Evolutionary conservation across 64 coral and sea anemone species (phyloP).

Genomic region (Catalaphyllia jardinei): DNA sequence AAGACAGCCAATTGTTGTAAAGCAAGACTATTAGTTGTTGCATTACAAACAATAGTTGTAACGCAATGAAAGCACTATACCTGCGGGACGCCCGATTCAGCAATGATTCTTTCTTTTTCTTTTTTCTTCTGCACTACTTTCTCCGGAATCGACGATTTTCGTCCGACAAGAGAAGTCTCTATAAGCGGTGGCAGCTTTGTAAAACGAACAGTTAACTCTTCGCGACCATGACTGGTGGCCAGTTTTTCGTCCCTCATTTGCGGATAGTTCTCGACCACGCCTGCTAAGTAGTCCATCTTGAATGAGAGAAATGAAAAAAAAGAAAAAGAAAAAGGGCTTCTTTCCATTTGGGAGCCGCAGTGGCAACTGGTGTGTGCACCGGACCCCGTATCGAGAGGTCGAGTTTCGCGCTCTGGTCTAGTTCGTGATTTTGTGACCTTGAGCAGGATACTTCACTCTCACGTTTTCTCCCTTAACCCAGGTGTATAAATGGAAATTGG

Average conservation of each 20-base stretch:
- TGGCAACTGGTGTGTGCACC: no score
- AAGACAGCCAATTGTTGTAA: no score
- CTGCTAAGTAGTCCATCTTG: constrained; percentile 50
- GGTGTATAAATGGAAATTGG: no score
- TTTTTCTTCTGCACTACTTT: neutral
- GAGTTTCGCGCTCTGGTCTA: no score
- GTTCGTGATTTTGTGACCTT: no score
- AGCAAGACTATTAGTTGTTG: no score
- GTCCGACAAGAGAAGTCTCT: constrained; percentile 35
- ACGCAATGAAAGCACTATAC: neutral
- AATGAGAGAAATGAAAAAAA: neutral
- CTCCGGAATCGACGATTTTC: neutral
- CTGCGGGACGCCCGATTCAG: constrained; percentile 46
- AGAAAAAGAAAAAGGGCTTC: neutral
- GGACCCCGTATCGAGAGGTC: no score
- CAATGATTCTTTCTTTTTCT: constrained; percentile 14
- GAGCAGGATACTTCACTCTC: no score
- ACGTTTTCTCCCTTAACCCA: no score
- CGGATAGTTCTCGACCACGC: constrained; percentile 52
- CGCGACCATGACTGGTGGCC: neutral
- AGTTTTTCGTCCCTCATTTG: constrained; percentile 40
- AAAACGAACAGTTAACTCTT: constrained; percentile 6
- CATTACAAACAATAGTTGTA: no score
- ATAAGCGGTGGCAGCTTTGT: constrained; percentile 36
- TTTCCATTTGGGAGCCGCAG: no score